phyloP scores from a whole-genome alignment of 2,888 invertebrate species.

The Nowickia ferox region DNA sequence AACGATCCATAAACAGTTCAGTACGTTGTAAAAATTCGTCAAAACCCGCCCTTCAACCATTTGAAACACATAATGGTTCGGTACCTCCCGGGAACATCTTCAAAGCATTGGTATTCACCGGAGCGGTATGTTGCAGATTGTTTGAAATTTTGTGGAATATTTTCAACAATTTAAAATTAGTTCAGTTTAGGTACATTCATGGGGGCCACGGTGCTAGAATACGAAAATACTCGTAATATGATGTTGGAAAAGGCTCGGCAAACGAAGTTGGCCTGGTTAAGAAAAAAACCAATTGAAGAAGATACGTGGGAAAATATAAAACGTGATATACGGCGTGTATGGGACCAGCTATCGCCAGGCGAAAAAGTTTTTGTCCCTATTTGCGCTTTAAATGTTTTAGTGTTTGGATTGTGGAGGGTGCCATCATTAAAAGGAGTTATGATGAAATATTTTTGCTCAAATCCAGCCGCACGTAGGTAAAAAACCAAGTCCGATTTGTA shows the following conservation, averaged over 20 bases:
- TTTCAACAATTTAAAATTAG: constrained; percentile 80
- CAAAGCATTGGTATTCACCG: constrained; percentile 80
- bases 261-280: constrained; percentile 78
- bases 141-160: background rate
- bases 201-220: constrained; percentile 93
- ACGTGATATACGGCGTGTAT: constrained; percentile 83
- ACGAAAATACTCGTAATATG: constrained; percentile 86
- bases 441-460: constrained; percentile 93
- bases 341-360: constrained; percentile 89
- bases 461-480: constrained; percentile 89
- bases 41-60: constrained; percentile 70
- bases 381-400: constrained; percentile 89
- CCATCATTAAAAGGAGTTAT: constrained; percentile 88
- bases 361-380: constrained; percentile 92
- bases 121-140: constrained; percentile 76
- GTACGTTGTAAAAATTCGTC: constrained; percentile 57
- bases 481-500: background rate
- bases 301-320: constrained; percentile 76
- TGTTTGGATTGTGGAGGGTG: constrained; percentile 92
- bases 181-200: constrained; percentile 87
- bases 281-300: constrained; percentile 71
- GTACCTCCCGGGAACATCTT: constrained; percentile 78
- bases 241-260: constrained; percentile 83
- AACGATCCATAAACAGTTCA: constrained; percentile 71
- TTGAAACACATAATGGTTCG: constrained; percentile 70